Conservation (phyloP, 1,140 invertebrate species). For the Aradophagus sp. region DNA sequence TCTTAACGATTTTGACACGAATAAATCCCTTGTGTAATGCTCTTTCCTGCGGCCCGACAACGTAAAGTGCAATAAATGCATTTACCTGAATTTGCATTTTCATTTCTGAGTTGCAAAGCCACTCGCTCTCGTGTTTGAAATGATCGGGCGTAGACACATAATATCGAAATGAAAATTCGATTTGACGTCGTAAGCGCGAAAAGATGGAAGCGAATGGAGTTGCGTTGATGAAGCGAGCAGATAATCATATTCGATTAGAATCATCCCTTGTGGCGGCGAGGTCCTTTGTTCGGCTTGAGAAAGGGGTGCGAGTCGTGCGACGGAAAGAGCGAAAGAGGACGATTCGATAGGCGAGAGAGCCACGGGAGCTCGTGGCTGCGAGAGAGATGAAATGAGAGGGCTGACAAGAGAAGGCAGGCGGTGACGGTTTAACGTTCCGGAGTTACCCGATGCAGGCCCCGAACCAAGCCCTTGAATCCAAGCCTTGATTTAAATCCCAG, state of each 20-base stretch:
- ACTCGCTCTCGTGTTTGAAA: constrained; percentile 9
- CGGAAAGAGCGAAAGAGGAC: constrained; percentile 2
- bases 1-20: too few species aligned
- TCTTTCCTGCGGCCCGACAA: constrained; percentile 1
- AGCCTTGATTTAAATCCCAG: constrained; percentile 68
- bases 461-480: constrained; percentile 51
- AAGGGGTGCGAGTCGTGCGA: constrained; percentile 15
- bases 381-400: too few species aligned
- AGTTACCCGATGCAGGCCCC: constrained; percentile 54
- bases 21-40: constrained; percentile 4
- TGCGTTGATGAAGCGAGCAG: constrained; percentile 64
- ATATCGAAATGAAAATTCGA: constrained; percentile 45
- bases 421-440: constrained; percentile 54
- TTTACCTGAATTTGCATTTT: constrained; percentile 25
- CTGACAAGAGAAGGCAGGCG: constrained; percentile 1
- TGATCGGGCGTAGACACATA: constrained; percentile 29
- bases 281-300: constrained; percentile 63
- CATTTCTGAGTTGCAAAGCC: constrained; percentile 16
- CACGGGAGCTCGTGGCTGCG: too few species aligned
- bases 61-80: constrained; percentile 28
- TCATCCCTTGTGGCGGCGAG: constrained; percentile 62
- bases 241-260: constrained; percentile 71
- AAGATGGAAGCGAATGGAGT: constrained; percentile 31
- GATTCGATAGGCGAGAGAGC: too few species aligned
- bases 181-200: constrained; percentile 43